Percentiles rank a stretch among this genome's conserved stretches.
phyloP scores from a whole-genome alignment of 1,140 invertebrate species.

The Drosophila oshimai region DNA sequence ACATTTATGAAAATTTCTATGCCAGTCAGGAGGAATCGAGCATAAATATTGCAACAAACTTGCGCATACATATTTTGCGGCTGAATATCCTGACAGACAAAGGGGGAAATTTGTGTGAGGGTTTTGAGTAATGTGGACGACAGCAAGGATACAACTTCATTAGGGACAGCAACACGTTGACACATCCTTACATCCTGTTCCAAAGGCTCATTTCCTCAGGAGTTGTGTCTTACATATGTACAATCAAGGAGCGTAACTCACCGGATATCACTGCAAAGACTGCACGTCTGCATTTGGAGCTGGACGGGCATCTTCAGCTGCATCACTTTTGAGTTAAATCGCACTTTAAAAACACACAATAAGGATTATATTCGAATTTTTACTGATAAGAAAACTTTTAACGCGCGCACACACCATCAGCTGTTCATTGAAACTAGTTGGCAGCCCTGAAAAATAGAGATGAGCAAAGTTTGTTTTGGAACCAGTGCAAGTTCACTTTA shows the following conservation, averaged over 20 bases:
- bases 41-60: constrained; percentile 59
- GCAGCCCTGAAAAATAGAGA: constrained; percentile 19
- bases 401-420: neutral
- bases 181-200: constrained; percentile 35
- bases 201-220: constrained; percentile 49
- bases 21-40: neutral
- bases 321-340: neutral
- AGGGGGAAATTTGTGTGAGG: neutral
- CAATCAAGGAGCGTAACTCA: constrained; percentile 26
- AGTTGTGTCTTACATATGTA: constrained; percentile 34
- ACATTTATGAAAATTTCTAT: constrained; percentile 8
- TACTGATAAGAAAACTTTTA: constrained; percentile 5
- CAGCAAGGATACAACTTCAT: constrained; percentile 47
- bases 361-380: neutral
- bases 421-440: constrained; percentile 16
- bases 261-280: constrained; percentile 33
- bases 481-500: neutral
- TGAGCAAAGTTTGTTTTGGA: neutral
- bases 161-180: constrained; percentile 56
- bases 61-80: constrained; percentile 61
- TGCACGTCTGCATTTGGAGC: neutral
- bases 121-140: neutral
- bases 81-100: constrained; percentile 25
- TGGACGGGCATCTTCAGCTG: neutral
- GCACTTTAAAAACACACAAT: neutral